Conservation (phyloP, 2,797 vertebrate species). For the Argentina silus region DNA sequence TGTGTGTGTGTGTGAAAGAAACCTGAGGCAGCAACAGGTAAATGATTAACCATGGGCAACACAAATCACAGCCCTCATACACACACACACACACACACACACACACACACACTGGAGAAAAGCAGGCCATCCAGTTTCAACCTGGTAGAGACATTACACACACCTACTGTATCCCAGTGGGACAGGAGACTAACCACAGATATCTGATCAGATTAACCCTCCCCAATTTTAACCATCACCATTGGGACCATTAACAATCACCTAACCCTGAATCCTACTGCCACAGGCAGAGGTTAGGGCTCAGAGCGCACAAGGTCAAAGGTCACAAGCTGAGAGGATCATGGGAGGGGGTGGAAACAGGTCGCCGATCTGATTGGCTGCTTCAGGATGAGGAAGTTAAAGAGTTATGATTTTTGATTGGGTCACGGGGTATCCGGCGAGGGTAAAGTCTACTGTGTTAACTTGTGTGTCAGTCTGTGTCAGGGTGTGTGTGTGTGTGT, state of each 20-base stretch:
- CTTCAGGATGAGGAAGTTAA: slow-evolving; percentile 31
- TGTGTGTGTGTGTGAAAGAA: slow-evolving; percentile 27
- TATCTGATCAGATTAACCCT: too few relatives aligned
- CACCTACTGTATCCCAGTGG: too few relatives aligned
- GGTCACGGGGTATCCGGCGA: slow-evolving; percentile 11
- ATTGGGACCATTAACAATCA: too few relatives aligned
- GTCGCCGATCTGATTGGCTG: neutral
- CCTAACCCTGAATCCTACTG: too few relatives aligned
- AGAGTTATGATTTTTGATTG: slow-evolving; percentile 41
- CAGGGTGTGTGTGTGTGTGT: too few relatives aligned
- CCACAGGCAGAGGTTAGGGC: too few relatives aligned
- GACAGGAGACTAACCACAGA: too few relatives aligned
- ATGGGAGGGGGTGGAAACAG: neutral
- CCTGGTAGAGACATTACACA: too few relatives aligned
- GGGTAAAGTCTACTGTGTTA: slow-evolving; percentile 45
- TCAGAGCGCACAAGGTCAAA: slow-evolving; percentile 23
- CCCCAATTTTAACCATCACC: too few relatives aligned
- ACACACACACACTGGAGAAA: neutral
- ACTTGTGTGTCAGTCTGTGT: too few relatives aligned
- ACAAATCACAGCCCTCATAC: slow-evolving; percentile 4
- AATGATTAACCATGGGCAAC: slow-evolving; percentile 34
- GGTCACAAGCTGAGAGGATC: slow-evolving; percentile 38
- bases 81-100: slow-evolving; percentile 3
- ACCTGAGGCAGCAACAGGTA: slow-evolving; percentile 42
- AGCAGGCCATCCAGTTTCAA: too few relatives aligned